A percentile compares a stretch with the other conserved stretches of the same genome.
These are phyloP conservation scores for Notarius quadriscutis DNA, from an alignment of 2,113 vertebrate genomes.

Conservation along the genomic window DNA sequence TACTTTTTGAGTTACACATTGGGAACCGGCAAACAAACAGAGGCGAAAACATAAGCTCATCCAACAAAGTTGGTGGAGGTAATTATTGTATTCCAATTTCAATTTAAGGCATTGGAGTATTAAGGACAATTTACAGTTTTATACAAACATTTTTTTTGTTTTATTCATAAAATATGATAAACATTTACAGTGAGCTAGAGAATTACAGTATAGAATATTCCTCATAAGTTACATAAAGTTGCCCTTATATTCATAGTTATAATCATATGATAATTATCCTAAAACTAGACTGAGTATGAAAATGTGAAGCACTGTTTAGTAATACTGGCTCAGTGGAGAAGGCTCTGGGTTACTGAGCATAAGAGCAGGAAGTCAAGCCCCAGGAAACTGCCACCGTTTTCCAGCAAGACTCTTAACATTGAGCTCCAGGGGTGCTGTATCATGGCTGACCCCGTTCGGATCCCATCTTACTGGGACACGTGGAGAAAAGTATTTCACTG, in stretches of 20 bases:
- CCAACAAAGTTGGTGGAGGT: too few relatives aligned
- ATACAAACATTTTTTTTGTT: constrained; percentile 1
- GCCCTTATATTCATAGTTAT: neutral
- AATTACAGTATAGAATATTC: neutral
- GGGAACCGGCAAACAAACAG: too few relatives aligned
- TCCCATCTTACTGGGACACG: neutral
- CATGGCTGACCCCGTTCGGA: neutral
- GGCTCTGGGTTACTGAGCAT: neutral
- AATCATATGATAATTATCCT: neutral
- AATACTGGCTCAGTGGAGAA: neutral
- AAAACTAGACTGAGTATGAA: neutral
- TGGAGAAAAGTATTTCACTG: neutral
- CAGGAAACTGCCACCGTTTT: neutral
- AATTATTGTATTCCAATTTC: neutral
- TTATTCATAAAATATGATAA: neutral
- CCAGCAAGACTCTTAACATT: neutral
- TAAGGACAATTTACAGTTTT: neutral
- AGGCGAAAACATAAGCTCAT: too few relatives aligned
- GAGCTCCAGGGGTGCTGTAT: neutral
- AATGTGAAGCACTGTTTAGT: neutral
- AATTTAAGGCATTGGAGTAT: neutral
- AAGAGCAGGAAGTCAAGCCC: neutral
- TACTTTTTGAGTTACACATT: too few relatives aligned
- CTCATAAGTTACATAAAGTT: constrained; percentile 16
- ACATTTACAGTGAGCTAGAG: neutral